Percentiles rank a stretch among this genome's conserved stretches.
These are phyloP conservation scores for Coptotermes formosanus DNA, from an alignment of 1,140 invertebrate species.

Conservation along the genomic window DNA sequence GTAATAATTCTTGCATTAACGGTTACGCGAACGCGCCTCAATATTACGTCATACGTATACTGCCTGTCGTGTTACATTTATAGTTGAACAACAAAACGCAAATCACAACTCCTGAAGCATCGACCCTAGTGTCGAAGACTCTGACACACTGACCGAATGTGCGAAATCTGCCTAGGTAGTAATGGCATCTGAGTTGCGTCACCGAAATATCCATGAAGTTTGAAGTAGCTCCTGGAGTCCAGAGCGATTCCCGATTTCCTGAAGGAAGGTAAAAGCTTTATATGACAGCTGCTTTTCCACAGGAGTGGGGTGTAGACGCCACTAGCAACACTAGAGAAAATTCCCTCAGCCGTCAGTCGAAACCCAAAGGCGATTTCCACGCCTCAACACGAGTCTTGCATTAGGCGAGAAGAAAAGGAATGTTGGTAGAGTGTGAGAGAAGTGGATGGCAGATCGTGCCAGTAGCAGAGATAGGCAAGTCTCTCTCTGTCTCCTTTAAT, in stretches of 20 bases:
- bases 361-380: slow-evolving; percentile 29
- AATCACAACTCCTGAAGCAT: too few species aligned
- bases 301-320: neutral
- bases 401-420: slow-evolving; percentile 26
- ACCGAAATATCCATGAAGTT: too few species aligned
- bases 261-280: neutral
- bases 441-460: neutral
- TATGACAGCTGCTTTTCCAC: neutral
- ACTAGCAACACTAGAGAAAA: slow-evolving; percentile 6
- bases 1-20: too few species aligned
- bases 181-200: too few species aligned
- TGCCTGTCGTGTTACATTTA: too few species aligned
- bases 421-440: neutral
- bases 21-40: too few species aligned
- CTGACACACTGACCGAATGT: too few species aligned
- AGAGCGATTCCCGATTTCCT: neutral
- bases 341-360: neutral
- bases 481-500: neutral
- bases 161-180: too few species aligned
- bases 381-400: slow-evolving; percentile 27
- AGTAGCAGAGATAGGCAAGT: neutral
- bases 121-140: too few species aligned
- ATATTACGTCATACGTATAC: too few species aligned
- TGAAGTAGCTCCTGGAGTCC: neutral
- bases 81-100: too few species aligned